Base-by-base conservation (phyloP, 2,113 vertebrate genomes). In the Pterocles orientalis region DNA sequence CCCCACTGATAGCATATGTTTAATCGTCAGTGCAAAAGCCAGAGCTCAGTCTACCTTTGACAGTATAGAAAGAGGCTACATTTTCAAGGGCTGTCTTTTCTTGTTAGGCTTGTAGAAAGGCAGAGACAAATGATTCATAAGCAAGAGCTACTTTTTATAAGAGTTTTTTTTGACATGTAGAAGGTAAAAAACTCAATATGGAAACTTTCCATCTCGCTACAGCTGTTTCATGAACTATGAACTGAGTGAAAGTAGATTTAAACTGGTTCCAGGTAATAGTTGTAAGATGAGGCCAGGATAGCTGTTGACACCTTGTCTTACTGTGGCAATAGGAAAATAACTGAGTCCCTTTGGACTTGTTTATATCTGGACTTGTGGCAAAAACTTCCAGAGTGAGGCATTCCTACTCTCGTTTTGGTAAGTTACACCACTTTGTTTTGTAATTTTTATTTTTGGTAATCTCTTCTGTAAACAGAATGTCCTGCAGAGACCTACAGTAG, bases 361-460 rank as follows among this genome's bases (percentile, higher is more conserved):
- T 94, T 96, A 57, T 86, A 81, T 81, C 41, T 77, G 80, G 50
- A 69, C 80, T 86, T 83, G 80, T 71, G 86, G 92, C 57, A 94
- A 95, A 94, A 94, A 95, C 92, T 95, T 96, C 95, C 80, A 50
- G 85, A 72, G 69, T 53, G 72, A 86, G 80, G 83, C 72, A 88
- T 94, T 96, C 45, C 80, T 92, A 56, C 43, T 94, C 69, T 83
- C 56, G 7, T 88, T 94, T 91, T 48, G 93, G 88, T 88, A 90
- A 92, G 53, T 71, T 48, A 88, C 39, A 80, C 85, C 51, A 24
- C 60, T 95, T 95, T 92, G 72, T 93, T 95, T 96, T 94, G 92
- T 75, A 93, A 93, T 92, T 94, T 95, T 95, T 94, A 86, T 96
- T 94, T 96, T 96, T 90, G 82, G 71, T 96, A 96, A 93, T 90